Base-by-base conservation (phyloP, 2,888 invertebrate species). In the Zhuqinia jingwanae region DNA sequence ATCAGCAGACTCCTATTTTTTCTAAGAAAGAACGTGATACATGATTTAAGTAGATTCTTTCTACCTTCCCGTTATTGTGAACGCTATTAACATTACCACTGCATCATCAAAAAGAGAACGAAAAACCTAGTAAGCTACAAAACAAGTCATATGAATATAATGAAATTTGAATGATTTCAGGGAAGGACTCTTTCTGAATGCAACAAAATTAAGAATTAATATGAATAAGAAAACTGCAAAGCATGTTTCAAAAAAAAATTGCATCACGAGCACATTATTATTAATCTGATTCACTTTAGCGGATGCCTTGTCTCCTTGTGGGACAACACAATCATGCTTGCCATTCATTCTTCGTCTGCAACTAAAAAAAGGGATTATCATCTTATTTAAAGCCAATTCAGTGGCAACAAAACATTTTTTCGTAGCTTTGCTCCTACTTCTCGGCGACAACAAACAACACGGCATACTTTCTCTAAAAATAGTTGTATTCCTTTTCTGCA, bases 251-350 rank as follows among this genome's bases (percentile, higher is more conserved):
- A 45, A 80, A 47, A 83, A 58, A 78, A 84, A 78, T 84, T 84
- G 84, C 84, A 58, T 84, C 84, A 84, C 84, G 84, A 84, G 30
- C 84, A 84, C 78, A 78, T 84, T 83, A 78, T 84, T 83, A 84
- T 84, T 84, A 84, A 68, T 70, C 84, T 84, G 84, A 84, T 84
- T 78, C 84, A 84, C 17, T 56, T 78, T 56, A 77, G 68, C 50
- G 58, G 13, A 65, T 13, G 73, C 17, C 73, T 56, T 58, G 76
- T 56, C 58, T 76, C 58, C 13, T 76, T 77, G 82, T 83, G 82
- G 76, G 65, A 83, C 76, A 76, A 76, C 82, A 83, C 65, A 76
- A 42, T 30, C 58, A 73, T 58, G 56, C 17, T 45, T 75, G 53
- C n/a, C n/a, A n/a, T n/a, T 53, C 17, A 56, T 56, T 75, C 56